These are phyloP conservation scores for Drosophila dives DNA, from an alignment of 2,888 invertebrate species.

Conservation along the genomic window DNA sequence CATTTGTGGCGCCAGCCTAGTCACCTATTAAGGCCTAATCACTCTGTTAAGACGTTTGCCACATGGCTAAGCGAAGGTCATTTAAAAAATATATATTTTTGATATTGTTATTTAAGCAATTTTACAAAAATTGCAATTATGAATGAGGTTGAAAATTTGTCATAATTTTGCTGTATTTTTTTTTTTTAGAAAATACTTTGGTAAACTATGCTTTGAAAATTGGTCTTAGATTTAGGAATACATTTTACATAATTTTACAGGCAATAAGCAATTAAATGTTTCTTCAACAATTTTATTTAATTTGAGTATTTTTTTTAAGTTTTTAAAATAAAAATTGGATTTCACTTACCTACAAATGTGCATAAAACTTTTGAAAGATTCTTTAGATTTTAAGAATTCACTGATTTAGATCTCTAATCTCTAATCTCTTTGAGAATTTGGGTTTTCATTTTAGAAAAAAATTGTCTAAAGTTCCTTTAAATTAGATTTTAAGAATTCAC, in stretches of 20 bases:
- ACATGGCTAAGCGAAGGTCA: not conserved
- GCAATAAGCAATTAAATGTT: not conserved
- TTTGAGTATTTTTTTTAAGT: not conserved
- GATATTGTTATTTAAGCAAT: not conserved
- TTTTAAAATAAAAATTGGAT: not conserved
- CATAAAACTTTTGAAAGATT: not conserved
- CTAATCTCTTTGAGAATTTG: not conserved
- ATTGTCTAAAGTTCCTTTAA: not conserved
- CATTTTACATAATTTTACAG: not conserved
- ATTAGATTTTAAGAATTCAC: not conserved
- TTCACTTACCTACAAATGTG: too few species aligned
- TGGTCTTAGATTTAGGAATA: not conserved
- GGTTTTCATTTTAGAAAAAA: not conserved
- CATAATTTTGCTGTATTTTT: not conserved
- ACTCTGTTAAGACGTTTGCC: slow-evolving; percentile 16
- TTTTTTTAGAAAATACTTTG: not conserved
- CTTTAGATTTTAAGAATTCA: not conserved
- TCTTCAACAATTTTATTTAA: not conserved
- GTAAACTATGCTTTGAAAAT: not conserved
- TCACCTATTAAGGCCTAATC: slow-evolving; percentile 2
- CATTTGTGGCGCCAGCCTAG: slow-evolving; percentile 38
- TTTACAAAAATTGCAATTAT: not conserved
- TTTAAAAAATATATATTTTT: not conserved
- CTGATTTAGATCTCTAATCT: not conserved
- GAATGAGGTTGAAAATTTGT: not conserved